phyloP scores from a whole-genome alignment of 2,888 invertebrate genomes.

The Agriopis aurantiaria region DNA sequence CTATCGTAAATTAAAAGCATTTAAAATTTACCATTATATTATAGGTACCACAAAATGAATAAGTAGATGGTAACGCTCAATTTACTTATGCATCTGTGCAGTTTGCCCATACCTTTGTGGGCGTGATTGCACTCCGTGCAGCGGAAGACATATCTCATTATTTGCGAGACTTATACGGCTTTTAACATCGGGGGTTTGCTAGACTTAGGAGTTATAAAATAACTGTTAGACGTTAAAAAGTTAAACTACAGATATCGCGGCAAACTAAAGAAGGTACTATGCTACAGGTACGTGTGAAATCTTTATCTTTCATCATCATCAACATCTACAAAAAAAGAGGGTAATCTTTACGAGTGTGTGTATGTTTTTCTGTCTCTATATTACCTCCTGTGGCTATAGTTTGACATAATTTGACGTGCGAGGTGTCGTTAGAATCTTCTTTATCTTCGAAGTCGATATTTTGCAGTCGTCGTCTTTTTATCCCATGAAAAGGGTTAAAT shows the following conservation, averaged over 20 bases:
- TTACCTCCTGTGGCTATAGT: too few species aligned
- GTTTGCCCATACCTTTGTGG: slow-evolving; percentile 52
- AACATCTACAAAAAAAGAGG: too few species aligned
- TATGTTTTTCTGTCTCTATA: too few species aligned
- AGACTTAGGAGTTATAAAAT: slow-evolving; percentile 2
- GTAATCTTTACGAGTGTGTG: too few species aligned
- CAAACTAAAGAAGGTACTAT: background rate
- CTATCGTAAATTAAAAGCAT: too few species aligned
- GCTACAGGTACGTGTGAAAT: background rate
- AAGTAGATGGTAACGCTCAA: background rate
- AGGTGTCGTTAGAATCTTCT: too few species aligned
- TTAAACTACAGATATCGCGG: background rate
- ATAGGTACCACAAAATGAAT: too few species aligned
- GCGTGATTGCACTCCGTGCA: slow-evolving; percentile 50
- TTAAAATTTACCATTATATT: background rate
- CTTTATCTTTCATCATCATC: too few species aligned
- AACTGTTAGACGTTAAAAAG: background rate
- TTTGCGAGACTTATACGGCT: slow-evolving; percentile 50
- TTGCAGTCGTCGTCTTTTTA: too few species aligned
- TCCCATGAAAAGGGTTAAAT: too few species aligned
- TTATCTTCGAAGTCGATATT: too few species aligned
- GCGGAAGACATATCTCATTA: slow-evolving; percentile 56
- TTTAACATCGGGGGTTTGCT: slow-evolving; percentile 8
- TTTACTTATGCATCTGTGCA: slow-evolving; percentile 19
- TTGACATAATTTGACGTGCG: too few species aligned